phyloP scores from a whole-genome alignment of 1,140 invertebrate genomes.

The Eueides isabella region DNA sequence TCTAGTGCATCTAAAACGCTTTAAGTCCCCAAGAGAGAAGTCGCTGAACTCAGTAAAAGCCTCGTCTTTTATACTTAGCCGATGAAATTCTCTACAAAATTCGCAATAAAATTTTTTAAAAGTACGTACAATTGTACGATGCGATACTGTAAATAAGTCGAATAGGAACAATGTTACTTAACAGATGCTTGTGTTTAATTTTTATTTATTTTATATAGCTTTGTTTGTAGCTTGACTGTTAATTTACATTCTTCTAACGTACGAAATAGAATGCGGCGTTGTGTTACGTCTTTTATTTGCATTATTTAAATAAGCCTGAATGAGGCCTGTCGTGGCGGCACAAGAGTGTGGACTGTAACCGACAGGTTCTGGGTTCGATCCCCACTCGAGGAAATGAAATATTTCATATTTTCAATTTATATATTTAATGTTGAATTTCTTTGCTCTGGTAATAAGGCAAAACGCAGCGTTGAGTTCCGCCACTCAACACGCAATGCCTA shows the following conservation, averaged over 20 bases:
- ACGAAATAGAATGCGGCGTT: neutral
- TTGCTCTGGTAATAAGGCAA: no score
- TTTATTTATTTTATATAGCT: no score
- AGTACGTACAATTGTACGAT: neutral
- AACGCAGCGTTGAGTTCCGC: no score
- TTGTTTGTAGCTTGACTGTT: no score
- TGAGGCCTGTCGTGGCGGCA: no score
- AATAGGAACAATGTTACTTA: neutral
- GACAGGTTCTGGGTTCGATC: no score
- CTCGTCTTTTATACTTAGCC: conserved; percentile 42
- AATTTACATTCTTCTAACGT: no score
- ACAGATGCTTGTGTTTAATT: neutral
- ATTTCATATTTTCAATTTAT: no score
- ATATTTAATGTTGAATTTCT: no score
- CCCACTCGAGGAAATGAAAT: no score
- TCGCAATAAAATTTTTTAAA: neutral
- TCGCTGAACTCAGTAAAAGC: conserved; percentile 44
- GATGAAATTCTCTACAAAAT: neutral
- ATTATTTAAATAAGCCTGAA: neutral
- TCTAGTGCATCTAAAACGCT: conserved; percentile 1
- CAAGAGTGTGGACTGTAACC: no score
- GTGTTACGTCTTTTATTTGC: neutral
- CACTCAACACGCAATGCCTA: no score
- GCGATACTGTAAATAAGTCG: neutral
- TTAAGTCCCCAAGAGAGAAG: conserved; percentile 34